A percentile compares a stretch with the other conserved stretches of the same genome.
Evolutionary conservation across 2,888 invertebrate genomes (phyloP).

Genomic region (Philopedon plagiatum): DNA sequence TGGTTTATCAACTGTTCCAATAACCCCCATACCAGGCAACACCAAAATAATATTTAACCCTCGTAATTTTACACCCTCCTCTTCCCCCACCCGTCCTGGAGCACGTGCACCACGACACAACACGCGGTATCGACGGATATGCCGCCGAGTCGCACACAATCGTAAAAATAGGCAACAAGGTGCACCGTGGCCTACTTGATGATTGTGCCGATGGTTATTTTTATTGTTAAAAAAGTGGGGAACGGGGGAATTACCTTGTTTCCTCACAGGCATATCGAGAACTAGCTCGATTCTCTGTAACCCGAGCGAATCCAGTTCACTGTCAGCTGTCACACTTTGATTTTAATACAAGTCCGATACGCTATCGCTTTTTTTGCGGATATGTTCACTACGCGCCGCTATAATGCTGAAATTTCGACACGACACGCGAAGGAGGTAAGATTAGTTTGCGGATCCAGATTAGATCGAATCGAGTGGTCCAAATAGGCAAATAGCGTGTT

Average conservation of each 20-base stretch:
- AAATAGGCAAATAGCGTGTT: conserved; percentile 36
- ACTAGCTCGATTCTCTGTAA: conserved; percentile 43
- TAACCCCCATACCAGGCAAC: conserved; percentile 8
- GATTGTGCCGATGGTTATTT: background rate
- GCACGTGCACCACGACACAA: conserved; percentile 39
- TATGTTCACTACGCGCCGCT: background rate
- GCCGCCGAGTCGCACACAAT: conserved; percentile 22
- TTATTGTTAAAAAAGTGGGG: background rate
- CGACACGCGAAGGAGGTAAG: background rate
- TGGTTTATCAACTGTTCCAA: conserved; percentile 4
- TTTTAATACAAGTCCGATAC: conserved; percentile 1
- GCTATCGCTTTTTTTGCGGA: conserved; percentile 12
- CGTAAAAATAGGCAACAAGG: conserved; percentile 22
- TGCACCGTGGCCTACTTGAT: conserved; percentile 12
- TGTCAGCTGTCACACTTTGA: conserved; percentile 19
- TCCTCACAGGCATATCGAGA: conserved; percentile 49
- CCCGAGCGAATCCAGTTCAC: conserved; percentile 48
- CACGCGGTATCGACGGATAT: conserved; percentile 41
- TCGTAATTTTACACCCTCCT: conserved; percentile 15
- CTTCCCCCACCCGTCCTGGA: conserved; percentile 27
- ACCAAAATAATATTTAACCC: conserved; percentile 11
- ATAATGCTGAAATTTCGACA: background rate
- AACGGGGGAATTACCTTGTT: conserved; percentile 41
- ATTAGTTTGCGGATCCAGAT: background rate
- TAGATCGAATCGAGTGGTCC: conserved; percentile 30